Evolutionary conservation across 1,140 invertebrate genomes (phyloP).

Genomic region (Phortica variegata): DNA sequence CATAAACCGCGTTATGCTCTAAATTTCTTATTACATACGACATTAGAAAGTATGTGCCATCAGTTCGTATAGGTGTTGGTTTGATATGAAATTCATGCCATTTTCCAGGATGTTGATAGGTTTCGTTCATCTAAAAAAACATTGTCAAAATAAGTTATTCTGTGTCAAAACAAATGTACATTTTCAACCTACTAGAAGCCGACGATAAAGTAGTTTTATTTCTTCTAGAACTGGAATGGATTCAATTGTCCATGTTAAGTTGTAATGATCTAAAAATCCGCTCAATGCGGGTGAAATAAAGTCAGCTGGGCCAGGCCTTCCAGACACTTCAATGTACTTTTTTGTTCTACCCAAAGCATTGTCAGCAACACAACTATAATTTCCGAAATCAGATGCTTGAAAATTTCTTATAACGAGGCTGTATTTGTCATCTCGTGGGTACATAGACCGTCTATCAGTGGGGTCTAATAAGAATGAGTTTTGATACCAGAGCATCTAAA

Average conservation of each 20-base stretch:
- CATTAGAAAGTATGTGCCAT: conserved; percentile 53
- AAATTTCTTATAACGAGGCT: conserved; percentile 62
- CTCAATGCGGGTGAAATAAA: conserved; percentile 58
- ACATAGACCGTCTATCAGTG: conserved; percentile 61
- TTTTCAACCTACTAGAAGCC: conserved; percentile 56
- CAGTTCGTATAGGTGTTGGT: conserved; percentile 42
- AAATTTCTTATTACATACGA: conserved; percentile 61
- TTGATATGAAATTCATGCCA: conserved; percentile 60
- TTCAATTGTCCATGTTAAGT: conserved; percentile 63
- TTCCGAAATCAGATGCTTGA: conserved; percentile 63
- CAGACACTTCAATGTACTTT: conserved; percentile 60
- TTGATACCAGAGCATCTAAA: conserved; percentile 63
- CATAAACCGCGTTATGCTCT: conserved; percentile 64
- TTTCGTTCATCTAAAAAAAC: conserved; percentile 60
- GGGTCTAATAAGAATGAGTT: conserved; percentile 62
- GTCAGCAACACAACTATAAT: conserved; percentile 61
- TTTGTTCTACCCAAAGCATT: conserved; percentile 59
- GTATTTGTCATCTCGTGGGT: conserved; percentile 60
- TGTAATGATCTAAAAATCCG: conserved; percentile 58
- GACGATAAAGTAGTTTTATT: conserved; percentile 61
- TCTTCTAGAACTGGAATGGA: conserved; percentile 62
- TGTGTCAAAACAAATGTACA: neutral
- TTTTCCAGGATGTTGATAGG: conserved; percentile 60
- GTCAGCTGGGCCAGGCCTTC: conserved; percentile 59
- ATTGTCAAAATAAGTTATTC: neutral